Evolutionary conservation across 2,888 invertebrate genomes (phyloP).

Genomic region (Cosmopolites sordidus): DNA sequence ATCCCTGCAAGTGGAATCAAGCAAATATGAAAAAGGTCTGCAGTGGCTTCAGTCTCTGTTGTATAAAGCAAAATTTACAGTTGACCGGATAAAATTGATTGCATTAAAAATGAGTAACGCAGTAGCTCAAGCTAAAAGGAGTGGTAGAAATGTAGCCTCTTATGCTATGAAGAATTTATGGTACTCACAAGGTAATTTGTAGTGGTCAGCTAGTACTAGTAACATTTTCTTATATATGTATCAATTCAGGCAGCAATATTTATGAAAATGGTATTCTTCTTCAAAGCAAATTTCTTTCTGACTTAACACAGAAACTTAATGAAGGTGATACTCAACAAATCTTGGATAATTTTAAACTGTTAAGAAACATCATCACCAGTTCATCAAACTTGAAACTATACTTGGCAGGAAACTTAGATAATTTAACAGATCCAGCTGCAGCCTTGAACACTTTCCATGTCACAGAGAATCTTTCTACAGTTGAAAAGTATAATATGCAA

Average conservation of each 20-base stretch:
- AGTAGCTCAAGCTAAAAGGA: conserved; percentile 69
- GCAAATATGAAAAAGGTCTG: conserved; percentile 68
- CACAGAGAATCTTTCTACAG: neutral
- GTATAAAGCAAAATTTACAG: conserved; percentile 64
- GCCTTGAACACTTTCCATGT: conserved; percentile 32
- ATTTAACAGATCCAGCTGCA: conserved; percentile 53
- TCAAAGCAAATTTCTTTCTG: conserved; percentile 72
- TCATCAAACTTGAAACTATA: conserved; percentile 65
- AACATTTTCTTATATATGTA: no score
- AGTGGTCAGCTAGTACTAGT: no score
- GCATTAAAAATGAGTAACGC: conserved; percentile 79
- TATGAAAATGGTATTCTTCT: conserved; percentile 66
- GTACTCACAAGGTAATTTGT: conserved; percentile 49
- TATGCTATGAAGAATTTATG: conserved; percentile 58
- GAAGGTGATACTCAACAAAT: conserved; percentile 49
- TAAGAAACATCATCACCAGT: conserved; percentile 58
- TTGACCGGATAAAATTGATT: conserved; percentile 71
- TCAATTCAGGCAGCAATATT: conserved; percentile 69
- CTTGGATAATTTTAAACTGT: conserved; percentile 53
- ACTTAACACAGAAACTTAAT: conserved; percentile 59
- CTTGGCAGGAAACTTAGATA: conserved; percentile 66
- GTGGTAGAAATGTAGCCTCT: conserved; percentile 65
- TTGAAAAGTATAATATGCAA: neutral
- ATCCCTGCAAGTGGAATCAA: conserved; percentile 69
- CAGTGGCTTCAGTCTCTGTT: conserved; percentile 74